phyloP scores from a whole-genome alignment of 2,888 invertebrate species.

The Drosophila meridiana region DNA sequence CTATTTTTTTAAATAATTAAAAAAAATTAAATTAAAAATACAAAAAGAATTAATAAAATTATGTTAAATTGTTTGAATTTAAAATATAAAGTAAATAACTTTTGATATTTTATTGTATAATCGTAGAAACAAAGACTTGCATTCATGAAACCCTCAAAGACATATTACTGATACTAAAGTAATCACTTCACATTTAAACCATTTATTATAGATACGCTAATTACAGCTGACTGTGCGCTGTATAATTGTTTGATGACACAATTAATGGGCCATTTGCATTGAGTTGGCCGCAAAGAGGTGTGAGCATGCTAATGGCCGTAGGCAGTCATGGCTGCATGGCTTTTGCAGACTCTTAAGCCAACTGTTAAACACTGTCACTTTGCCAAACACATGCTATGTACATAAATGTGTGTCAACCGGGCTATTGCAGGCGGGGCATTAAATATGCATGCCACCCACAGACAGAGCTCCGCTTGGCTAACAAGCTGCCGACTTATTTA shows the following conservation, averaged over 20 bases:
- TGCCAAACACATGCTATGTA: slow-evolving; percentile 13
- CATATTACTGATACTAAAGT: background rate
- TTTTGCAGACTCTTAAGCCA: slow-evolving; percentile 32
- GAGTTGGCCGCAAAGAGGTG: slow-evolving; percentile 1
- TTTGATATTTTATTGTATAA: too few relatives aligned
- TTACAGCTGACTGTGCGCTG: background rate
- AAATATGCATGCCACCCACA: slow-evolving; percentile 49
- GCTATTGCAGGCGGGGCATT: slow-evolving; percentile 31
- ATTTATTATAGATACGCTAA: too few relatives aligned
- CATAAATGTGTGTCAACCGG: slow-evolving; percentile 33
- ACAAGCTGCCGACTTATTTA: slow-evolving; percentile 33
- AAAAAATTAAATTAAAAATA: too few relatives aligned
- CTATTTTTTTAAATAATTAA: too few relatives aligned
- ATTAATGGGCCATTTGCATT: slow-evolving; percentile 1
- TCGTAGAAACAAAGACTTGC: too few relatives aligned
- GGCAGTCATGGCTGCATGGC: slow-evolving; percentile 20
- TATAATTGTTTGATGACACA: slow-evolving; percentile 2
- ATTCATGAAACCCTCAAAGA: background rate
- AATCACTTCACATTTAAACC: background rate
- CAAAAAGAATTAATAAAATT: too few relatives aligned
- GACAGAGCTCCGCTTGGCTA: background rate
- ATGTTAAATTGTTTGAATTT: too few relatives aligned
- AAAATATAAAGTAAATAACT: too few relatives aligned
- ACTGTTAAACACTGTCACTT: slow-evolving; percentile 40
- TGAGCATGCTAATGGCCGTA: background rate